These are phyloP conservation scores for Trachelipus rathkii DNA, from an alignment of 1,140 invertebrate species.

Conservation along the genomic window DNA sequence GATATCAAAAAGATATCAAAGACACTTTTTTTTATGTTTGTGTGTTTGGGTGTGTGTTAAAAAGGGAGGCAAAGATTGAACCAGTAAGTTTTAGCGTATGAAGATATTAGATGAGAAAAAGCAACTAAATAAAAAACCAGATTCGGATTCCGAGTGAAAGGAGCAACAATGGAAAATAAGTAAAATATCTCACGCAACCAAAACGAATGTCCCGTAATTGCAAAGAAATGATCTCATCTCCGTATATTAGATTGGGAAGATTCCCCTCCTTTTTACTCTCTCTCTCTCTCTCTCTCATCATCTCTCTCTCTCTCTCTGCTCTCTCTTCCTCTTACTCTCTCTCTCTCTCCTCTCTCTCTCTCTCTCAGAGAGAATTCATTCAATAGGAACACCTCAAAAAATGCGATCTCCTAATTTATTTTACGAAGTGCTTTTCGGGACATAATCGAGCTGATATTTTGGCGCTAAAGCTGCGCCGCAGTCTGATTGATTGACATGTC, in stretches of 20 bases:
- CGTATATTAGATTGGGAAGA: constrained; percentile 10
- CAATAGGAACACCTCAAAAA: constrained; percentile 8
- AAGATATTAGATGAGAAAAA: neutral
- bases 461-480: constrained; percentile 6
- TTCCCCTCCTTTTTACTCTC: neutral
- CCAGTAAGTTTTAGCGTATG: neutral
- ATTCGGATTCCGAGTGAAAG: neutral
- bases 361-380: neutral
- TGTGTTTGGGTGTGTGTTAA: too few relatives aligned
- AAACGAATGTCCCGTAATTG: constrained; percentile 9
- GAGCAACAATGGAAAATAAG: constrained; percentile 8
- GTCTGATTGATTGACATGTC: neutral
- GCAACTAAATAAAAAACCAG: neutral
- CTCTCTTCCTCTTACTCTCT: neutral
- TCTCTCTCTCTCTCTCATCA: neutral
- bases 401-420: constrained; percentile 13
- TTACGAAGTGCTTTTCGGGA: constrained; percentile 8
- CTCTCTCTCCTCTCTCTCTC: neutral
- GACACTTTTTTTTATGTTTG: neutral
- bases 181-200: constrained; percentile 2
- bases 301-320: neutral
- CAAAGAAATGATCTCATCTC: constrained; percentile 10
- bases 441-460: constrained; percentile 1
- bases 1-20: neutral
- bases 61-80: neutral